Evolutionary conservation across 2,113 vertebrate genomes (phyloP).

Genomic region (human): DNA sequence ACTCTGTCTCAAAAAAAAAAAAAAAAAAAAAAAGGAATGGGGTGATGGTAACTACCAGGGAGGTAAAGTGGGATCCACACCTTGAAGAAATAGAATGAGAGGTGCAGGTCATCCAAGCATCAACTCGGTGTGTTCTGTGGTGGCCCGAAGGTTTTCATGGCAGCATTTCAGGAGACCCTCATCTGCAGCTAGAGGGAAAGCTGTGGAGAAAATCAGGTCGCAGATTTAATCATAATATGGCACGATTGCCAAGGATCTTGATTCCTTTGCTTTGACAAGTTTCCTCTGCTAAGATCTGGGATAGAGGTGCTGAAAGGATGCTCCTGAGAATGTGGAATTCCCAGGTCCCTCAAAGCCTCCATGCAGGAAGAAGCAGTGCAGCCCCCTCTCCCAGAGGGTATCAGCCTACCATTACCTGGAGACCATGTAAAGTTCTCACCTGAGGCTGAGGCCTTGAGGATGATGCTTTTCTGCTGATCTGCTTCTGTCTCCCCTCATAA

Average conservation of each 20-base stretch:
- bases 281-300: neutral
- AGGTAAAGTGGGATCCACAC: too few species aligned
- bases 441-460: neutral
- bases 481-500: neutral
- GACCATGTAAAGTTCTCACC: neutral
- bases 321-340: neutral
- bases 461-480: neutral
- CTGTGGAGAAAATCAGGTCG: neutral
- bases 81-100: neutral
- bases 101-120: neutral
- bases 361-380: neutral
- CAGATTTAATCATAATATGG: neutral
- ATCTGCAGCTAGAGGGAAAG: too few species aligned
- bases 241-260: neutral
- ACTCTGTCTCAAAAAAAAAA: too few species aligned
- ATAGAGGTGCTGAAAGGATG: neutral
- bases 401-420: neutral
- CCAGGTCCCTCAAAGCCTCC: too few species aligned
- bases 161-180: neutral
- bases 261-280: neutral
- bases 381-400: neutral
- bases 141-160: neutral
- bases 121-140: neutral
- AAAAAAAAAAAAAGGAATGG: neutral
- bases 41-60: neutral